Base-by-base conservation (phyloP, 2,113 vertebrate species). In the Sturnira hondurensis region DNA sequence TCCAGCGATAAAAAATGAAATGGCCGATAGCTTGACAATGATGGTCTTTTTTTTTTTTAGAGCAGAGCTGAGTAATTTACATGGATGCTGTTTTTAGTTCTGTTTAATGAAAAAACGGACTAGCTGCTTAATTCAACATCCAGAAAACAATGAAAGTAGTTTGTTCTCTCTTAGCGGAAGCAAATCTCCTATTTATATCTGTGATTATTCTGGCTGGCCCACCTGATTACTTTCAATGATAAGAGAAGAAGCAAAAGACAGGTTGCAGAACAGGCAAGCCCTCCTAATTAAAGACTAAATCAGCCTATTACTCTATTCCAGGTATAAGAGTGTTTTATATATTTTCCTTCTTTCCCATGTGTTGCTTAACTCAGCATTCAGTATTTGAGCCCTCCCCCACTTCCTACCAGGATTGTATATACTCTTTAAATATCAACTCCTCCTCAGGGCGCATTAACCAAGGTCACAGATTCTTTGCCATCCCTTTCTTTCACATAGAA, bases 21-120 rank as follows among this genome's bases (percentile, higher is more conserved):
- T 10, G 63, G 83, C 24, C 68, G 85, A 5, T 65, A 24, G 67
- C 89, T 76, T 89, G 86, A 95, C 70, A 93, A 94, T 14, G 82
- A 91, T 7, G 8, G n/a, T 81, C 80, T 93, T 95, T 95, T 96
- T 86, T 95, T 96, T 89, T 91, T 94, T 76, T n/a, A 93, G 89
- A 76, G n/a, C 50, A 92, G 63, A 96, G 36, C 58, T 24, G 10
- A 84, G 56, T 91, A 83, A 93, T 91, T 88, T 9, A 11, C 45
- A 76, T 56, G 36, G 28, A 54, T 93, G 68, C 14, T 19, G 24
- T n/a, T 91, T 91, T 95, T 94, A 58, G 77, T 81, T 83, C 31
- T 94, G 19, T 95, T 65, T 65, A 95, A 94, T 13, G 20, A 77
- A 33, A 84, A 91, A 88, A 0, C 82, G 91, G 85, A 91, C 52